phyloP scores from a whole-genome alignment of 1,140 invertebrate genomes.

The Idris sp. region DNA sequence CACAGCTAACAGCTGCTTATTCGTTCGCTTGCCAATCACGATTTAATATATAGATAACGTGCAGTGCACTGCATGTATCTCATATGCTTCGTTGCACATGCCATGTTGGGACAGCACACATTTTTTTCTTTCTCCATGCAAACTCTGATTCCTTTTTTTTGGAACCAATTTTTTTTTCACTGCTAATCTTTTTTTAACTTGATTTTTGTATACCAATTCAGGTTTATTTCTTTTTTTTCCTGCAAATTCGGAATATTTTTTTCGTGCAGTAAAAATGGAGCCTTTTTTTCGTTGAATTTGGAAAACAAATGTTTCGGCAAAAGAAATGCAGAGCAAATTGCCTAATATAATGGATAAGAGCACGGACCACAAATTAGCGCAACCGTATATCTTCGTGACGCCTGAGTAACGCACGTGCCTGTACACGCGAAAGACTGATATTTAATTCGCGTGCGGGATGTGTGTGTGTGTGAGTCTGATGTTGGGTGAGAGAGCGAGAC shows the following conservation, averaged over 20 bases:
- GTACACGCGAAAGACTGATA: conserved; percentile 71
- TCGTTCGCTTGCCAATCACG: conserved; percentile 54
- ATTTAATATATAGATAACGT: conserved; percentile 62
- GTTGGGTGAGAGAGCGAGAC: conserved; percentile 54
- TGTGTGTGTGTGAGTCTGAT: no score
- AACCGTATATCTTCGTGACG: conserved; percentile 73
- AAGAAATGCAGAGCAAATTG: conserved; percentile 64
- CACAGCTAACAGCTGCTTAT: conserved; percentile 50
- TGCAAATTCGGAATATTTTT: no score
- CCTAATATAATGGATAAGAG: conserved; percentile 75
- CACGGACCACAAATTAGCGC: conserved; percentile 74
- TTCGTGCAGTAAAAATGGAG: no score
- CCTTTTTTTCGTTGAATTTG: conserved; percentile 16
- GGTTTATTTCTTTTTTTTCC: no score
- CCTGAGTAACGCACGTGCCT: conserved; percentile 67
- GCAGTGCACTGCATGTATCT: conserved; percentile 36
- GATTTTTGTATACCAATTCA: conserved; percentile 18
- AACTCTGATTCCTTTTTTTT: no score
- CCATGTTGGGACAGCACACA: conserved; percentile 45
- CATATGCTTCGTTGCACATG: conserved; percentile 53
- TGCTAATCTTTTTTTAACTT: no score
- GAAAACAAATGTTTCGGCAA: conserved; percentile 4
- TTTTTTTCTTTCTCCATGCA: no score
- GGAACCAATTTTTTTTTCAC: no score
- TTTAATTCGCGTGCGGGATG: conserved; percentile 74